Base-by-base conservation (phyloP, 2,113 vertebrate species). In the Globicephala melas region DNA sequence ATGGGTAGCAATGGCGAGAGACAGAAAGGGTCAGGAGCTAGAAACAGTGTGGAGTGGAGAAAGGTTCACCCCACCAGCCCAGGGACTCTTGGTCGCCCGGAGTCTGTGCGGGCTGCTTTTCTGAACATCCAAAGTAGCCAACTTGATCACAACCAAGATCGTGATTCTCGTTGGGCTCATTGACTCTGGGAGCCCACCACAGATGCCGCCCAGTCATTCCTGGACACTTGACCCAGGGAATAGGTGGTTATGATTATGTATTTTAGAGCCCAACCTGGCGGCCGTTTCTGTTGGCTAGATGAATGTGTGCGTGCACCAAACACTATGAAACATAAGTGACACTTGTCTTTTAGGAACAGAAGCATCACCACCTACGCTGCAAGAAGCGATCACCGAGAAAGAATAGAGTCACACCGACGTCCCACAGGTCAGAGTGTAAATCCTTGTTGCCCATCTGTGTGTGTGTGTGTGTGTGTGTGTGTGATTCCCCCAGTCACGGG, bases 381-480 rank as follows among this genome's bases (percentile, higher is more conserved):
- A 97, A 47, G 98, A 96, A 95, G 86, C 67, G 1, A 67, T 23
- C 9, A 38, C 93, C 1, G 96, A 95, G 18, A 97, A 98, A 68
- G 98, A 97, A 38, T 98, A 98, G 97, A 96, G 65, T 80, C 83
- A 8, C 55, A 31, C 53, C 7, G 14, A 14, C 3, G 1, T 38
- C 92, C 93, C 60, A 38, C 58, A 11, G 11, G 4, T 90, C 98
- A 93, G 93, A 93, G 84, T 92, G 96, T 97, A 95, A 98, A 93
- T 96, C 92, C 84, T 38, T 17, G 11, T 36, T 41, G 50, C 53
- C 87, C 15, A 0, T 74, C 44, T 23, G 5, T 91, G 67, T 38
- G 84, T 86, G 21, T 36, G 5, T 38, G 38, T 36, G 36, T 38
- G 38, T 38, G 21, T n/a, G 80, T 65, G 21, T n/a, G 80, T 65